phyloP scores from a whole-genome alignment of 2,797 vertebrate species.

The Paramormyrops hopkinsi region DNA sequence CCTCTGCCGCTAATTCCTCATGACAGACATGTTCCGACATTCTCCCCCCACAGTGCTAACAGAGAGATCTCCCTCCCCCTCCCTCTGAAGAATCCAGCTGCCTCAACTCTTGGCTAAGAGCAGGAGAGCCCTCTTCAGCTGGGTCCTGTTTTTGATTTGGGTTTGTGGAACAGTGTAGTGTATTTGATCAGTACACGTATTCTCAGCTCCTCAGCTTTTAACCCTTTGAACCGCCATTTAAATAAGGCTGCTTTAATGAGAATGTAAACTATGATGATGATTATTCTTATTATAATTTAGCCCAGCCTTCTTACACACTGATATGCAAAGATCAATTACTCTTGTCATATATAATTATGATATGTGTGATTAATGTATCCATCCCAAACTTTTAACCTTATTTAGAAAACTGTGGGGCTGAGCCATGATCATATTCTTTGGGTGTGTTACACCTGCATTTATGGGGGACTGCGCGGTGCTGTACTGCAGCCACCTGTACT shows the following conservation, averaged over 20 bases:
- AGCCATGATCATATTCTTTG: neutral
- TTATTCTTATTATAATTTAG: neutral
- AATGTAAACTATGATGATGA: neutral
- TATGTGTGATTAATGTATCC: neutral
- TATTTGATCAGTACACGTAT: neutral
- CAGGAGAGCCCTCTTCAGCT: slow-evolving; percentile 43
- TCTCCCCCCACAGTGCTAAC: slow-evolving; percentile 44
- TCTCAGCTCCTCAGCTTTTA: neutral
- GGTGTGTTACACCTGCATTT: neutral
- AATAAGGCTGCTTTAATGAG: neutral
- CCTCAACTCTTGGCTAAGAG: slow-evolving; percentile 66
- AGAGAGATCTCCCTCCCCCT: slow-evolving; percentile 33
- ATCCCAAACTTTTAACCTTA: neutral
- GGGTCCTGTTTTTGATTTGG: neutral
- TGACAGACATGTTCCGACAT: slow-evolving; percentile 71
- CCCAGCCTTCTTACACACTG: neutral
- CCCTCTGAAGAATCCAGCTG: slow-evolving; percentile 65
- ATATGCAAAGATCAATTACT: neutral
- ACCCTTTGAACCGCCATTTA: neutral
- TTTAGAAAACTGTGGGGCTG: neutral
- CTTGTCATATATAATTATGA: neutral
- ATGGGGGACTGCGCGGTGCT: neutral
- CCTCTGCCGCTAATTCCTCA: slow-evolving; percentile 62
- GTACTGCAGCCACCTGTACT: neutral
- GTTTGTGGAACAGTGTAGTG: neutral